Evolutionary conservation across 2,797 vertebrate species (phyloP).

Genomic region (Enteromius unitaeniatus): DNA sequence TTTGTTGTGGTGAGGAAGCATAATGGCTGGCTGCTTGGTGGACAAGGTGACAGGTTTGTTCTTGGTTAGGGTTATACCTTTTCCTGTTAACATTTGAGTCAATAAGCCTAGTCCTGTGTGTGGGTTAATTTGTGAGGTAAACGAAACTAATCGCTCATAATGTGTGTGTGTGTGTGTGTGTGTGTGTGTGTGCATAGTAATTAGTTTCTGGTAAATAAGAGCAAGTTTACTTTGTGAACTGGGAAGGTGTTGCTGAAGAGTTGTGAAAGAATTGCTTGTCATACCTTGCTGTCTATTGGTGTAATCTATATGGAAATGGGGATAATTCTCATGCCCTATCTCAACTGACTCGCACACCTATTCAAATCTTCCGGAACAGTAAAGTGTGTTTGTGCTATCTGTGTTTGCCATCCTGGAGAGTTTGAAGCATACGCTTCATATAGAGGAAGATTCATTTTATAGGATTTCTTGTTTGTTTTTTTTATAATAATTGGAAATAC

Average conservation of each 20-base stretch:
- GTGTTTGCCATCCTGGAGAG: conserved; percentile 51
- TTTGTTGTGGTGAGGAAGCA: conserved; percentile 38
- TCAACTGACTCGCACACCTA: conserved; percentile 37
- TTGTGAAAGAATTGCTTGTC: conserved; percentile 6
- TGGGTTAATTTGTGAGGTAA: conserved; percentile 1
- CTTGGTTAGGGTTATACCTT: background rate
- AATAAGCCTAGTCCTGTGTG: background rate
- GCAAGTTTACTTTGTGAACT: background rate
- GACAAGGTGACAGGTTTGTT: conserved; percentile 15
- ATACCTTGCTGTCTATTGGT: conserved; percentile 9
- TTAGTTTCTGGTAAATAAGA: background rate
- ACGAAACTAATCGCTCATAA: background rate
- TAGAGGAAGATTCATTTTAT: background rate
- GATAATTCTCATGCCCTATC: conserved; percentile 35
- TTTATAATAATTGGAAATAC: background rate
- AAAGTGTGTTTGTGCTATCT: conserved; percentile 44
- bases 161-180: too few relatives aligned
- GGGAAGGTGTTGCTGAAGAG: conserved; percentile 7
- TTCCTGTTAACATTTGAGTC: conserved; percentile 11
- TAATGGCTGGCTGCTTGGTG: conserved; percentile 24
- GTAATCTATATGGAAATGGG: conserved; percentile 49
- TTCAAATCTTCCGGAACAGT: conserved; percentile 61
- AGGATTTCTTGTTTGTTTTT: background rate
- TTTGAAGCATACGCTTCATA: background rate
- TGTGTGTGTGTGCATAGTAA: background rate